Evolutionary conservation across 2,888 invertebrate genomes (phyloP).

Genomic region (Pycnomerus fuliginosus): DNA sequence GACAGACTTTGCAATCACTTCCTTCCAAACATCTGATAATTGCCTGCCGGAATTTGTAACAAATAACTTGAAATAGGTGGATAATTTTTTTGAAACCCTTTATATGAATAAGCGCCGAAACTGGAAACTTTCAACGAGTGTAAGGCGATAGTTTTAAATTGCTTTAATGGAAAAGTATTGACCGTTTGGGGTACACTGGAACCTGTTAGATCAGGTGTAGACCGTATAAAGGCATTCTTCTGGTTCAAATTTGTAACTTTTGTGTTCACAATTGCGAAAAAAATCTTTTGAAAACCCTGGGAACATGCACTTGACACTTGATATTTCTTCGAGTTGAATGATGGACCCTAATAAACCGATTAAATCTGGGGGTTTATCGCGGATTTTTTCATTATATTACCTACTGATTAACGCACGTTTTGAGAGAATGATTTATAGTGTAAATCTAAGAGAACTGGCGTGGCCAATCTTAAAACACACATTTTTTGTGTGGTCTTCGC

Average conservation of each 20-base stretch:
- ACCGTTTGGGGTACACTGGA: slow-evolving; percentile 9
- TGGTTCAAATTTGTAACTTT: slow-evolving; percentile 50
- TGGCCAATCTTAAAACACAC: no score
- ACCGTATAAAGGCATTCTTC: slow-evolving; percentile 40
- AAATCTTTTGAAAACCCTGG: slow-evolving; percentile 45
- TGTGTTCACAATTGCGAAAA: slow-evolving; percentile 46
- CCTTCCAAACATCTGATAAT: no score
- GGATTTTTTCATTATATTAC: no score
- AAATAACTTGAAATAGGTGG: no score
- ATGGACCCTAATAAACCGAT: slow-evolving; percentile 23
- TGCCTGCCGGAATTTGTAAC: no score
- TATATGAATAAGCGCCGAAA: slow-evolving; percentile 8
- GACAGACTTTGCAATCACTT: no score
- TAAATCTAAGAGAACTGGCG: no score
- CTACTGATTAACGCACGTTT: no score
- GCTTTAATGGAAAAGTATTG: slow-evolving; percentile 1
- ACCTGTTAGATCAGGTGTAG: slow-evolving; percentile 40
- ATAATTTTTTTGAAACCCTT: slow-evolving; percentile 8
- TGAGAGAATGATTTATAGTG: no score
- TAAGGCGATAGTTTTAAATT: slow-evolving; percentile 10
- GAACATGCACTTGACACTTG: slow-evolving; percentile 52
- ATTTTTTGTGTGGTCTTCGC: no score
- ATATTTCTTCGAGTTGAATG: slow-evolving; percentile 35
- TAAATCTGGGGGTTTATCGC: no score
- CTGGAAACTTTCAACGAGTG: background rate